These are phyloP conservation scores for Anoura caudifer DNA, from an alignment of 2,113 vertebrate genomes.

Conservation along the genomic window DNA sequence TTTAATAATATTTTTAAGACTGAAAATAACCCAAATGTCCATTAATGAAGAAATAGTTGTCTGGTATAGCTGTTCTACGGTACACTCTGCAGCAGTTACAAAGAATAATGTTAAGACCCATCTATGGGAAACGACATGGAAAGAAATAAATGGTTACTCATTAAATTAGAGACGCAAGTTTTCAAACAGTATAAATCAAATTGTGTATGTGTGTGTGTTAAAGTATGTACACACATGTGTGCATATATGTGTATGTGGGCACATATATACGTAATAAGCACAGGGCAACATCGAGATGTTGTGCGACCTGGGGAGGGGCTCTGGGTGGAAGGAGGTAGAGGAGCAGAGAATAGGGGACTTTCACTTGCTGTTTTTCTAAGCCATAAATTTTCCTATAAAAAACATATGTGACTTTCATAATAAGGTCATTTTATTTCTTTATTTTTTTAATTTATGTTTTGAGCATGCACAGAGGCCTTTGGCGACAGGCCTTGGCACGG, in stretches of 20 bases:
- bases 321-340: neutral
- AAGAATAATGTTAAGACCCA: neutral
- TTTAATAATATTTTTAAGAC: constrained; percentile 13
- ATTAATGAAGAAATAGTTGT: neutral
- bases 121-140: neutral
- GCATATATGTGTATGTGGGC: neutral
- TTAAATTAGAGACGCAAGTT: constrained; percentile 16
- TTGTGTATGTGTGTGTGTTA: neutral
- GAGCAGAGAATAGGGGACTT: neutral
- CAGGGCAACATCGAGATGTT: neutral
- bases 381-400: neutral
- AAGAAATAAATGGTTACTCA: neutral
- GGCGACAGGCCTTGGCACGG: neutral
- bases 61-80: neutral
- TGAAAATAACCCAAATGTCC: constrained; percentile 4
- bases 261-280: neutral
- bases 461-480: neutral
- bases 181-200: constrained; percentile 13
- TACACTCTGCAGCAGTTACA: neutral
- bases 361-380: neutral
- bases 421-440: neutral
- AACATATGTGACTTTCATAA: neutral
- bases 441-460: no score
- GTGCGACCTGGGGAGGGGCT: neutral
- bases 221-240: neutral